Conservation (phyloP, 2,888 invertebrate genomes). For the Pristionchus arcanus region DNA sequence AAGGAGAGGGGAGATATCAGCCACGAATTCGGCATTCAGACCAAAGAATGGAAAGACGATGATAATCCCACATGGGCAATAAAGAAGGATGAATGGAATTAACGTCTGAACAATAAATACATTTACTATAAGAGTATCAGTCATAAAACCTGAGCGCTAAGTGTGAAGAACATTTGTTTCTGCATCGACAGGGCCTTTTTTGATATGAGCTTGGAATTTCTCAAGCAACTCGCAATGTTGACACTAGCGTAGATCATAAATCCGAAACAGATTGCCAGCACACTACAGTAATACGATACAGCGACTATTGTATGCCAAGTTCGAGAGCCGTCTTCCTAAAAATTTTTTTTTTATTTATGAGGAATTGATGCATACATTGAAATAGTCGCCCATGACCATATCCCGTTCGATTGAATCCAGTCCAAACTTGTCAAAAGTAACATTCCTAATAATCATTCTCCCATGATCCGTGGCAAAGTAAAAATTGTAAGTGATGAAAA, state of each 20-base stretch:
- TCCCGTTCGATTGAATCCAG: background rate
- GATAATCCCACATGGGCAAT: background rate
- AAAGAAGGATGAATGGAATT: background rate
- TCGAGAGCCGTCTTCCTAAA: background rate
- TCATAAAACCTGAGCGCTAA: background rate
- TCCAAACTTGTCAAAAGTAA: background rate
- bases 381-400: conserved; percentile 15
- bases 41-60: background rate
- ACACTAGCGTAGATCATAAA: background rate
- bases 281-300: background rate
- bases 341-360: too few relatives aligned
- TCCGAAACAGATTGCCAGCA: background rate
- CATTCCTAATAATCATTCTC: background rate
- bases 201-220: background rate
- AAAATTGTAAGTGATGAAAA: background rate
- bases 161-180: background rate
- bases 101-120: background rate
- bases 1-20: background rate
- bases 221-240: background rate
- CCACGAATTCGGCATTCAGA: background rate
- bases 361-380: background rate
- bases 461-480: background rate
- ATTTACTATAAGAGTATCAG: background rate
- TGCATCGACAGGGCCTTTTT: background rate
- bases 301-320: background rate